Base-by-base conservation (phyloP, 2,888 invertebrate genomes). In the Melieria picta region DNA sequence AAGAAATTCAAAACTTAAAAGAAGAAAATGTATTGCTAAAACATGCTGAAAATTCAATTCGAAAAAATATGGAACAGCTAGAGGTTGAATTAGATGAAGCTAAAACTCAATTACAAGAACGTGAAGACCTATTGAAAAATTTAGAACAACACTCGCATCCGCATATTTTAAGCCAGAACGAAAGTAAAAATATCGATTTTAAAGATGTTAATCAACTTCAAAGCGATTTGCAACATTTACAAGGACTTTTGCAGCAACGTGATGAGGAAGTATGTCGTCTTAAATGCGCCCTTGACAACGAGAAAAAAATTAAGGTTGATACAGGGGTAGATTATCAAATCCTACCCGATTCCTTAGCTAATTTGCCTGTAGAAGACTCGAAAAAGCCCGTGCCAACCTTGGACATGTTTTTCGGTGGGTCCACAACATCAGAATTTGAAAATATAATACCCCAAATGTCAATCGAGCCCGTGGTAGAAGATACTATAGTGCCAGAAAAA, bases 401-500 rank as follows among this genome's bases (percentile, higher is more conserved):
- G 45, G 84, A 83, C 58, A 84, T 86, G 85, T 86, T 86, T 79
- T 86, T 86, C 72, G 81, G 81, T 10, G 75, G 72, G 13, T 74
- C 78, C 1, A 70, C 76, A 55, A 68, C 77, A 11, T 70, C 72
- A 7, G 79, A 75, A 4, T 79, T 80, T 48, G 79, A 82, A 69
- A 73, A 65, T 7, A 66, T 79, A 16, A 70, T 80, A 48, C 76
- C 80, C 0, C 78, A 80, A 11, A 62, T 73, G 7, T 77, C 78
- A 1, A 65, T 58, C 3, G 79, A 80, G 69, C 83, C 84, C 11
- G 83, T 86, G 6, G 80, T 80, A 9, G 88, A 88, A 78, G 85
- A 86, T 67, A 72, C 85, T 0, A 89, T 91, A 74, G 85, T 88
- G 52, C 87, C 90, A 11, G 89, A 89, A 80, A 89, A 89, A 79